A percentile compares a stretch with the other conserved stretches of the same genome.
phyloP scores from a whole-genome alignment of 2,113 vertebrate species.

The Dicrurus megarhynchus region DNA sequence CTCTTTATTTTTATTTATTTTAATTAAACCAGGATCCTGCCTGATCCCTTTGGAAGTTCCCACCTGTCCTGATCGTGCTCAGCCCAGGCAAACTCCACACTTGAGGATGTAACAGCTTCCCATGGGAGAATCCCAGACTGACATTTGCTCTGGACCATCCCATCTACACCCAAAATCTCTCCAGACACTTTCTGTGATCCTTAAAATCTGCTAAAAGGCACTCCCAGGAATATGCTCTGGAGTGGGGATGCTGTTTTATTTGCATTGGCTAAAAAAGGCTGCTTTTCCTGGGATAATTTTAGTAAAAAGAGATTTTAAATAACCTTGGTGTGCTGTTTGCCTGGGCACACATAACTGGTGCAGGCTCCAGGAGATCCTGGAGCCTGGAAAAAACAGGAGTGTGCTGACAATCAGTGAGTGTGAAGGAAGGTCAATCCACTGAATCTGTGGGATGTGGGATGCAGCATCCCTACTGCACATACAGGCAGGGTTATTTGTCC shows the following conservation, averaged over 20 bases:
- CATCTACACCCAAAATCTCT: neutral
- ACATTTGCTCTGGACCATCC: neutral
- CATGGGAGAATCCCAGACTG: neutral
- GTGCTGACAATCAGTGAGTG: accelerated
- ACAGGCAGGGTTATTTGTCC: too few species aligned
- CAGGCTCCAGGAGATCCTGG: neutral
- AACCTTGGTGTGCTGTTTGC: neutral
- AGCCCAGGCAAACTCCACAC: neutral
- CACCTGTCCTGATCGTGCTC: neutral
- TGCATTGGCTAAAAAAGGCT: neutral
- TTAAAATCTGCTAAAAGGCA: neutral
- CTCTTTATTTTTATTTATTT: neutral
- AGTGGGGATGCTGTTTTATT: neutral
- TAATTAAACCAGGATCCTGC: neutral
- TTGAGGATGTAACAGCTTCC: neutral
- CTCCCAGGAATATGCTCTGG: neutral
- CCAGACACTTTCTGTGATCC: neutral
- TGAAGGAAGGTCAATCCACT: neutral
- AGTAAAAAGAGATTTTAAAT: neutral
- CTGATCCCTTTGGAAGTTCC: neutral
- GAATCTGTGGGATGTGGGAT: neutral
- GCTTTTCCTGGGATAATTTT: neutral
- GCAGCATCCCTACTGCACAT: neutral
- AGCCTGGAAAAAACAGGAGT: neutral
- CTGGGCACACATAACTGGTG: accelerated